phyloP scores from a whole-genome alignment of 2,113 vertebrate species.

The Ptyas mucosa region DNA sequence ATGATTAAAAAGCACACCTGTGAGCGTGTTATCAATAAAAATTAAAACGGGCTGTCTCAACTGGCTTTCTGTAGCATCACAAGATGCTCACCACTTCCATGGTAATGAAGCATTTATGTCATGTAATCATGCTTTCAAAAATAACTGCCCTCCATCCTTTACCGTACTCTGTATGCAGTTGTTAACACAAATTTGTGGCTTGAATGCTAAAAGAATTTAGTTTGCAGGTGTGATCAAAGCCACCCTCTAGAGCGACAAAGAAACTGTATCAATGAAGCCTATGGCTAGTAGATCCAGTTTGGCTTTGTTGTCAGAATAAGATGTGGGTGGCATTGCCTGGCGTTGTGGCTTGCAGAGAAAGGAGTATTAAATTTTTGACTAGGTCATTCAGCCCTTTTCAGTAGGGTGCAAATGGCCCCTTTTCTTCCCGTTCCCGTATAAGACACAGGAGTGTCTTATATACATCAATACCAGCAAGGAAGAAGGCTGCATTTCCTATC shows the following conservation, averaged over 20 bases:
- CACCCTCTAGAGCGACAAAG: not conserved
- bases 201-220: constrained; percentile 37
- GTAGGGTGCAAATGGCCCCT: not conserved
- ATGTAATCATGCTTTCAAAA: constrained; percentile 37
- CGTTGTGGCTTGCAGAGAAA: not conserved
- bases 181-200: constrained; percentile 38
- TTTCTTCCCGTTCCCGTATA: not conserved
- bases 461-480: not conserved
- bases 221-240: constrained; percentile 40
- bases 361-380: not conserved
- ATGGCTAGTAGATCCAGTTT: not conserved
- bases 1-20: constrained; percentile 67
- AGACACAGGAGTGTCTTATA: not conserved
- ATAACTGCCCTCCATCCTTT: constrained; percentile 18
- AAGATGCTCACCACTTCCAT: constrained; percentile 40
- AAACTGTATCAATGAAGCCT: not conserved
- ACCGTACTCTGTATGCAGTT: constrained; percentile 28
- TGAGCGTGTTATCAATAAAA: constrained; percentile 67
- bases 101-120: constrained; percentile 49
- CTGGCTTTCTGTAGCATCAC: constrained; percentile 45
- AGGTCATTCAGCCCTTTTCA: not conserved
- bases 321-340: not conserved
- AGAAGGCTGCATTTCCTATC: not conserved
- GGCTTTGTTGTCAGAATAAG: not conserved
- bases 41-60: constrained; percentile 58